Conservation (phyloP, 2,888 invertebrate genomes). For the Neria commutata region DNA sequence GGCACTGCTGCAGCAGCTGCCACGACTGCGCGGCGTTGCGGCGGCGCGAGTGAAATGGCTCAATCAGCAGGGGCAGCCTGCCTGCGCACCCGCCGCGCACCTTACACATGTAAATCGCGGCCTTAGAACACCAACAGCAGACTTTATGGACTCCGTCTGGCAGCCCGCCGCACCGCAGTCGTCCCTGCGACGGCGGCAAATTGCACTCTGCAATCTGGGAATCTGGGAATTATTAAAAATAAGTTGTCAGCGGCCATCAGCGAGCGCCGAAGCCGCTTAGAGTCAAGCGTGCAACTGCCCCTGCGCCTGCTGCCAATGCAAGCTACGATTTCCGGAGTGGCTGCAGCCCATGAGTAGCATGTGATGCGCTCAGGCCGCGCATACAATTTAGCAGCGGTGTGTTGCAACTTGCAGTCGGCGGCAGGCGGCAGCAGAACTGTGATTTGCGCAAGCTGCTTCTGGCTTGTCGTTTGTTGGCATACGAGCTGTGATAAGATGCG, state of each 20-base stretch:
- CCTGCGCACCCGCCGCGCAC: no score
- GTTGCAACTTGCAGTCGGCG: no score
- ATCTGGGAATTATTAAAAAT: conserved; percentile 3
- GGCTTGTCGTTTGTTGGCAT: neutral
- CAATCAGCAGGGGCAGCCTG: neutral
- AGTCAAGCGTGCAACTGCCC: conserved; percentile 25
- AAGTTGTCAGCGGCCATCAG: neutral
- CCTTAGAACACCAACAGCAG: neutral
- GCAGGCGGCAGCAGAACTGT: neutral
- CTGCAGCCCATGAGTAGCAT: neutral
- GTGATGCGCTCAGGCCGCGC: neutral
- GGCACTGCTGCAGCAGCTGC: neutral
- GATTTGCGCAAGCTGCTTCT: neutral
- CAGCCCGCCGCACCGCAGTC: no score
- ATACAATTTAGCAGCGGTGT: no score
- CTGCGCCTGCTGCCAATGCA: conserved; percentile 3
- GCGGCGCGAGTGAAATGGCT: neutral
- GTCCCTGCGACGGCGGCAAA: neutral
- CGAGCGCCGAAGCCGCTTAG: conserved; percentile 17
- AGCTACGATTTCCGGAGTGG: neutral
- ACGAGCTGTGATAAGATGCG: neutral
- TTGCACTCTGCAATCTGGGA: neutral
- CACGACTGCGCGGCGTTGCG: neutral
- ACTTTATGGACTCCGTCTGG: neutral
- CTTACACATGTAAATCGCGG: neutral